Evolutionary conservation across 2,797 vertebrate genomes (phyloP), one percentile per base, ranked within the genome.

Genomic region (Danio kyathit): DNA sequence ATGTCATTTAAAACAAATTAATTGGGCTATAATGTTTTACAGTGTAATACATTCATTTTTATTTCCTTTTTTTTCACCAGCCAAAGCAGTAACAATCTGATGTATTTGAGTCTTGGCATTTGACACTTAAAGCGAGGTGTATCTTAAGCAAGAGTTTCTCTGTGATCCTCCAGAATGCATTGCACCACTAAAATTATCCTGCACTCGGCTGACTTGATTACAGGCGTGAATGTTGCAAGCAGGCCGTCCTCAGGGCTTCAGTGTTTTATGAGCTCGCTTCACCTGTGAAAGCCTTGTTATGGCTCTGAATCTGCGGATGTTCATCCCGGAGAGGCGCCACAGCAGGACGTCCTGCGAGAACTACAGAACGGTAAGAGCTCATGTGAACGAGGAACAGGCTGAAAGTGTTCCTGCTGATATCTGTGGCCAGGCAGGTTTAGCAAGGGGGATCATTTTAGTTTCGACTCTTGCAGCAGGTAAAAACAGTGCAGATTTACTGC

Each of bases 341-440:
- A 97, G 96, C 90, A 94, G 89, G 87, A 93, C 93, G 84, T 97
- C 93, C 91, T 95, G 93, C 71, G 84, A 92, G 78, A 93, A 94
- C 90, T 97, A 95, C 88, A 97, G 95, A 95, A 86, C 86, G 95
- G 97, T 98, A 95, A 97, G 96, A 88, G 76, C 73, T 1, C 29
- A n/a, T n/a, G n/a, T n/a, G n/a, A n/a, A n/a, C 29, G 29, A 29
- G 3, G 29, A 29, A 29, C 29, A 29, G 29, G 29, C 29, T 29
- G 29, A 29, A 29, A 29, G 3, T n/a, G 63, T 38, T 60, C 19
- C 44, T 48, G 64, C 44, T 48, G 44, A 66, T 48, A 41, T 71
- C 49, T 54, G 16, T 71, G 17, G 29, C 29, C 51, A 41, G 6
- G 38, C 69, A 71, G 38, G 49, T 29, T 29, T 29, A 29, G 29